These are phyloP conservation scores for Steinernema hermaphroditum DNA, from an alignment of 2,888 invertebrate genomes.

Conservation along the genomic window DNA sequence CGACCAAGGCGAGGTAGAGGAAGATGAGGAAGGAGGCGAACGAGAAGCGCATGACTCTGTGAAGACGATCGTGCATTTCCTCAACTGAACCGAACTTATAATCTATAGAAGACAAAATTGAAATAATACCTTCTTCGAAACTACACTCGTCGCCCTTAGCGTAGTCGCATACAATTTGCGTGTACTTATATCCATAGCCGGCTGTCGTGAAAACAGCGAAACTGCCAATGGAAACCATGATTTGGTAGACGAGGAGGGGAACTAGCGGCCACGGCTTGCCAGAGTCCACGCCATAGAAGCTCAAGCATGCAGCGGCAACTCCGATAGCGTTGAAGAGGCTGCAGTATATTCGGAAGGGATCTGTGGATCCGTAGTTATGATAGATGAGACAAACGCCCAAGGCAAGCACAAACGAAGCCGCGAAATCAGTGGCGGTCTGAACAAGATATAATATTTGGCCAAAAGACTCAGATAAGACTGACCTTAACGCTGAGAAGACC, in stretches of 20 bases:
- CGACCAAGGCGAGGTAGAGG: background rate
- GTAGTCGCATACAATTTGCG: background rate
- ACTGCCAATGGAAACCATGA: background rate
- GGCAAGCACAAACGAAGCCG: background rate
- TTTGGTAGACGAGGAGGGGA: background rate
- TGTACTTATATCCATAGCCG: background rate
- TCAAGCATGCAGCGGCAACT: background rate
- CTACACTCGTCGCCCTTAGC: background rate
- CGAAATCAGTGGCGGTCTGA: background rate
- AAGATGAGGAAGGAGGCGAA: background rate
- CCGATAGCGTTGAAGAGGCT: background rate
- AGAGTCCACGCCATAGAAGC: background rate
- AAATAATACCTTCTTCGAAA: slow-evolving; percentile 6
- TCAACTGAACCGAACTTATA: background rate
- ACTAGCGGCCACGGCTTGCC: background rate
- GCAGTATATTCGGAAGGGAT: background rate
- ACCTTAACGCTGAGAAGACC: background rate
- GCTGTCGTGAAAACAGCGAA: slow-evolving; percentile 1
- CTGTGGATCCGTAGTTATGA: background rate
- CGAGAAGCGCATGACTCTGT: background rate
- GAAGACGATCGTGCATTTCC: background rate
- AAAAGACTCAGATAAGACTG: background rate
- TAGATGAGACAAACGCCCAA: background rate
- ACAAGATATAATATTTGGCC: background rate
- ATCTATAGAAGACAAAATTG: too few relatives aligned